phyloP scores from a whole-genome alignment of 2,797 vertebrate species.

The Anniella stebbinsi region DNA sequence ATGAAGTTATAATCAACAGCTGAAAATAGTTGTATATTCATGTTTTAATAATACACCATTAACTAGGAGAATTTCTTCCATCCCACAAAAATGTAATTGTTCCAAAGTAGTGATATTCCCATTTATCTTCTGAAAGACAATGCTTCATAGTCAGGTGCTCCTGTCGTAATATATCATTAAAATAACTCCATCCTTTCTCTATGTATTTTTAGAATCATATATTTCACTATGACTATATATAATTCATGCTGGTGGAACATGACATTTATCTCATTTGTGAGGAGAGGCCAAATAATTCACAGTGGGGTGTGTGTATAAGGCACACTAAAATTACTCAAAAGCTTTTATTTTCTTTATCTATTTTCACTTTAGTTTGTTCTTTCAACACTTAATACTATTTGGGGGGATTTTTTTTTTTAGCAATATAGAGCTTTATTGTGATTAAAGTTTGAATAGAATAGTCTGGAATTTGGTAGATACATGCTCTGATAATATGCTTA shows the following conservation, averaged over 20 bases:
- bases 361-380: constrained; percentile 61
- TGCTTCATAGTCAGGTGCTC: constrained; percentile 63
- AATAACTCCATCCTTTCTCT: constrained; percentile 69
- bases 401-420: neutral
- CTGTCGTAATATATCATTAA: constrained; percentile 77
- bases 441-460: neutral
- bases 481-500: neutral
- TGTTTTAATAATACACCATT: constrained; percentile 62
- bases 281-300: constrained; percentile 64
- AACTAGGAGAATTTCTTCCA: constrained; percentile 67
- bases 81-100: constrained; percentile 73
- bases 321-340: constrained; percentile 51
- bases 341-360: constrained; percentile 53
- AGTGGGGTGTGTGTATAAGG: constrained; percentile 54
- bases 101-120: constrained; percentile 70
- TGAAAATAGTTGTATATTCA: constrained; percentile 68
- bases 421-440: neutral
- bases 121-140: constrained; percentile 71
- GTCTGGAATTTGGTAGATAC: neutral
- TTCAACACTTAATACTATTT: constrained; percentile 45
- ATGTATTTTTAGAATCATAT: constrained; percentile 74
- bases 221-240: constrained; percentile 67
- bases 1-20: constrained; percentile 48
- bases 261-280: constrained; percentile 66
- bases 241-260: constrained; percentile 62